Conservation (phyloP, 2,113 vertebrate species). For the Pseudopodoces humilis region DNA sequence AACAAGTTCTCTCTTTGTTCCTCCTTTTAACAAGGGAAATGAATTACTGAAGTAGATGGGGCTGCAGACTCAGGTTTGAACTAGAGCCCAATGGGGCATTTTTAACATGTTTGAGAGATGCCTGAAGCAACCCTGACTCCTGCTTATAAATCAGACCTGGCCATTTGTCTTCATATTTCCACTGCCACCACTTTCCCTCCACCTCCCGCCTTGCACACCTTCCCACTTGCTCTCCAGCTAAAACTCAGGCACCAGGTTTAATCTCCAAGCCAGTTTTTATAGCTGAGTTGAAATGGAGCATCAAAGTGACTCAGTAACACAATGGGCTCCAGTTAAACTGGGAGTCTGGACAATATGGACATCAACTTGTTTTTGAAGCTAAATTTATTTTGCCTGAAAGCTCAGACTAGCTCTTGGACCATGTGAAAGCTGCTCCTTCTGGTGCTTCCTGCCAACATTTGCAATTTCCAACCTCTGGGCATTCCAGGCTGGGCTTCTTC, state of each 20-base stretch:
- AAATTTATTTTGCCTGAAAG: neutral
- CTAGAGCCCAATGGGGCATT: neutral
- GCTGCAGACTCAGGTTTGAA: neutral
- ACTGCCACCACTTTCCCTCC: neutral
- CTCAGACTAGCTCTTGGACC: neutral
- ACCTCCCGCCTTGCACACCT: neutral
- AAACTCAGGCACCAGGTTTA: neutral
- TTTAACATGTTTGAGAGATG: neutral
- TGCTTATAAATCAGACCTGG: neutral
- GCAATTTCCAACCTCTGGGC: neutral
- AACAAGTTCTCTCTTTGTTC: neutral
- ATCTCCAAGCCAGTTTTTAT: conserved; percentile 26
- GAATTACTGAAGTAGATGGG: neutral
- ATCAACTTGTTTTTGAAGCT: conserved; percentile 1
- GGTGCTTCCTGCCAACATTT: neutral
- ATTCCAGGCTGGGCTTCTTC: neutral
- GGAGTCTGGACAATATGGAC: neutral
- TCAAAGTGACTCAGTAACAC: conserved; percentile 23
- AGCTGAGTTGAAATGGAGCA: conserved; percentile 19
- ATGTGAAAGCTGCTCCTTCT: neutral
- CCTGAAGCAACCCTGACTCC: neutral
- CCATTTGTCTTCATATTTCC: neutral
- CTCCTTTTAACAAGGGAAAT: neutral
- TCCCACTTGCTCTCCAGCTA: neutral
- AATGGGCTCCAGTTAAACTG: neutral